Evolutionary conservation across 2,888 invertebrate genomes (phyloP).

Genomic region (Agonopterix heracliana): DNA sequence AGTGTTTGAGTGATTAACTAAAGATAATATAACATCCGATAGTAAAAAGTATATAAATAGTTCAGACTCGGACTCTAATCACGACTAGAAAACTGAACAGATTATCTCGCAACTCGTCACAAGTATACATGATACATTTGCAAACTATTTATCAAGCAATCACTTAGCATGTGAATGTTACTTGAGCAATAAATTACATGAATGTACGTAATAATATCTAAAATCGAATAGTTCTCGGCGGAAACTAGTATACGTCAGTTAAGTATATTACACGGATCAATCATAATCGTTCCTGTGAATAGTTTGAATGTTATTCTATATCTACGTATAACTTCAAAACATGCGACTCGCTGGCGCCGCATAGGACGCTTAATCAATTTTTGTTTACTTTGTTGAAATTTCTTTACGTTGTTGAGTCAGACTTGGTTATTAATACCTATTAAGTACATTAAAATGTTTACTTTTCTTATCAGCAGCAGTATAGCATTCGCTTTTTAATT

Average conservation of each 20-base stretch:
- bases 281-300: too few species aligned
- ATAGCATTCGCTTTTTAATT: background rate
- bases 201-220: slow-evolving; percentile 8
- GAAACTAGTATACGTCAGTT: too few species aligned
- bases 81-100: slow-evolving; percentile 11
- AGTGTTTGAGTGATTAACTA: slow-evolving; percentile 7
- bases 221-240: too few species aligned
- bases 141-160: slow-evolving; percentile 25
- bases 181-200: slow-evolving; percentile 16
- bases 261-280: too few species aligned
- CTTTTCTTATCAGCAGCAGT: background rate
- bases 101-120: slow-evolving; percentile 19
- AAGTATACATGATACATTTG: slow-evolving; percentile 20
- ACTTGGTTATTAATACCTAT: background rate
- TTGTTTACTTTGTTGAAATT: slow-evolving; percentile 5
- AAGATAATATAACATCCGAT: slow-evolving; percentile 5
- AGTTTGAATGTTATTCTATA: too few species aligned
- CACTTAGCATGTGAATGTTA: slow-evolving; percentile 26
- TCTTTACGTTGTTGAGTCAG: slow-evolving; percentile 2
- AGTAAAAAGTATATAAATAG: slow-evolving; percentile 8
- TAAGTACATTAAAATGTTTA: background rate
- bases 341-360: slow-evolving; percentile 5
- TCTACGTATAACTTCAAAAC: too few species aligned
- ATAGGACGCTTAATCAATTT: background rate
- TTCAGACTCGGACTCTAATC: background rate